Base-by-base conservation (phyloP, 2,113 vertebrate species). In the Pycnonotus jocosus region DNA sequence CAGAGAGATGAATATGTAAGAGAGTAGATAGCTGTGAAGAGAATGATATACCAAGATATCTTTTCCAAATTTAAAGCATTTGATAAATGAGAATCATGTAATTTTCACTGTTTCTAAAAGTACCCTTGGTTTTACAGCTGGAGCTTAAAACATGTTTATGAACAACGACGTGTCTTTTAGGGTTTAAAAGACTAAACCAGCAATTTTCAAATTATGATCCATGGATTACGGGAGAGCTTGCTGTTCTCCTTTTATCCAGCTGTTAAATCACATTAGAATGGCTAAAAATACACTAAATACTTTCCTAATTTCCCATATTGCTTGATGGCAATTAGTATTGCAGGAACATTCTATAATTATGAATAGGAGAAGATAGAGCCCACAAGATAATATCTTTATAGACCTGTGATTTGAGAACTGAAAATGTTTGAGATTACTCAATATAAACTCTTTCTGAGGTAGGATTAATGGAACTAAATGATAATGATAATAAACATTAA, bases 171-270 rank as follows among this genome's bases (percentile, higher is more conserved):
- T 66, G 28, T 76, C 45, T 92, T 86, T 72, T 40, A 71, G 51
- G 64, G 11, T 88, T 92, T 84, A 86, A 74, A 86, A 83, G 56
- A 60, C 85, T 96, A 96, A 97, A 90, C 60, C 76, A 88, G 68
- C 69, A 90, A 92, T 96, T 95, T 92, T 88, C 76, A 94, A 96
- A 97, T 92, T 88, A 83, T 30, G 76, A 86, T 86, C 79, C 40
- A 28, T 1, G 3, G 92, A 90, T 95, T 95, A 96, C 60, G 79
- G 57, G 31, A 77, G n/a, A 25, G n/a, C 51, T 73, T 66, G 35
- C 60, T 93, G 60, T 88, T 90, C 72, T 84, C 16, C 65, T 89
- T 94, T 81, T 60, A 68, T 78, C 88, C 64, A 68, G 85, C 88
- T 92, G 60, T 58, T 93, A 90, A 93, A 90, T 93, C 85, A 86